Evolutionary conservation across 2,888 invertebrate genomes (phyloP).

Genomic region (Hoplodrina blanda): DNA sequence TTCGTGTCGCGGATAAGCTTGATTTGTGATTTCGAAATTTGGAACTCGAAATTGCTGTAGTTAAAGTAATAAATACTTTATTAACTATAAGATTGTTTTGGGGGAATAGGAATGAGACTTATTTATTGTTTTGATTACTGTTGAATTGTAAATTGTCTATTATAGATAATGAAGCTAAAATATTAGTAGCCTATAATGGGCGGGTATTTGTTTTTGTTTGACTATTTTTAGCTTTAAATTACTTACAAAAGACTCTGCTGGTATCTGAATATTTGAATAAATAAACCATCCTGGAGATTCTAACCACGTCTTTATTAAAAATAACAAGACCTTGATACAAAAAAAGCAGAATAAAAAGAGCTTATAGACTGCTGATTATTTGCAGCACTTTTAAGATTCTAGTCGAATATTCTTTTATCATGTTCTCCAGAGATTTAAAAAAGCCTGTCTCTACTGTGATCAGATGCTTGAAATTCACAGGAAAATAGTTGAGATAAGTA

Average conservation of each 20-base stretch:
- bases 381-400: neutral
- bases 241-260: neutral
- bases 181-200: neutral
- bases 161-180: neutral
- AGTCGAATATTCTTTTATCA: slow-evolving; percentile 25
- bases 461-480: slow-evolving; percentile 31
- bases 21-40: slow-evolving; percentile 59
- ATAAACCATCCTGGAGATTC: neutral
- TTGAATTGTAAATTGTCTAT: slow-evolving; percentile 36
- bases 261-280: neutral
- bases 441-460: slow-evolving; percentile 22
- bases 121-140: slow-evolving; percentile 41
- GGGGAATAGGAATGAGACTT: slow-evolving; percentile 50
- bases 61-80: slow-evolving; percentile 33
- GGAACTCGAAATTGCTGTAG: slow-evolving; percentile 37
- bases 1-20: slow-evolving; percentile 59
- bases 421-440: slow-evolving; percentile 8
- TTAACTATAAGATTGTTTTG: slow-evolving; percentile 33
- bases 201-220: neutral
- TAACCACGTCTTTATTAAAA: slow-evolving; percentile 2
- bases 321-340: neutral
- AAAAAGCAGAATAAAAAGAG: neutral
- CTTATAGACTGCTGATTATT: neutral
- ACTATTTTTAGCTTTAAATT: neutral
- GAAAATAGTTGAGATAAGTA: slow-evolving; percentile 30